Percentiles rank a stretch among this genome's conserved stretches.
These are phyloP conservation scores for Conus ventricosus DNA, from an alignment of 1,140 invertebrate genomes.

Conservation along the genomic window DNA sequence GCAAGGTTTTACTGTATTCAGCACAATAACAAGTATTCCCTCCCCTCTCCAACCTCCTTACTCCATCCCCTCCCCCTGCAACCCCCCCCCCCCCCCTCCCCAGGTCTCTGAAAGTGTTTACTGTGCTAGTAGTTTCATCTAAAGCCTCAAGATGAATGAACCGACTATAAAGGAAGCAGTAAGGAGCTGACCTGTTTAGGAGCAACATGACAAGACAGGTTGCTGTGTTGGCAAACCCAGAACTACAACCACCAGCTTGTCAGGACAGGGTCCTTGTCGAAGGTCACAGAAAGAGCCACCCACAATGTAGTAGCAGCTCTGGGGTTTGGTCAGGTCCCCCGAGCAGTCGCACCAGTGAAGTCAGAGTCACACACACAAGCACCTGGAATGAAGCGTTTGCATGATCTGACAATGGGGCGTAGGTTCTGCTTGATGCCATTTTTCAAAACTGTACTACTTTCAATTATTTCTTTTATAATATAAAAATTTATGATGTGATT, in stretches of 20 bases:
- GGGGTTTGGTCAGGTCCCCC: conserved; percentile 39
- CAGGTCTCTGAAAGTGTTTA: too few species aligned
- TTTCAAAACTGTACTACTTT: too few species aligned
- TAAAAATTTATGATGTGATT: too few species aligned
- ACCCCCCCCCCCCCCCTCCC: too few species aligned
- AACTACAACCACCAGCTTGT: conserved; percentile 10
- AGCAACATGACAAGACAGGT: conserved; percentile 34
- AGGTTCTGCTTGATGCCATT: too few species aligned
- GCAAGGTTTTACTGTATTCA: too few species aligned
- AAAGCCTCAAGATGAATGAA: neutral
- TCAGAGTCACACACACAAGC: conserved; percentile 47
- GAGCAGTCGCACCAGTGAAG: conserved; percentile 53
- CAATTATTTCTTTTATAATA: too few species aligned
- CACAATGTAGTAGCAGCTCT: conserved; percentile 20
- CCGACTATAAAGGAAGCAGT: neutral
- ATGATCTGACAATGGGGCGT: too few species aligned
- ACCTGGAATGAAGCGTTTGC: conserved; percentile 30
- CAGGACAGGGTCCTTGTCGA: conserved; percentile 15
- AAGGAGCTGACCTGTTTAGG: conserved; percentile 7
- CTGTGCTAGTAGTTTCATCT: too few species aligned
- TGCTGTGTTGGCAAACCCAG: conserved; percentile 34
- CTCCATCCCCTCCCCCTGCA: too few species aligned
- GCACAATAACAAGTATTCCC: too few species aligned
- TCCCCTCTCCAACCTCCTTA: too few species aligned
- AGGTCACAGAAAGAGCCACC: conserved; percentile 39